phyloP scores from a whole-genome alignment of 1,140 invertebrate genomes.

The Diachasmimorpha longicaudata region DNA sequence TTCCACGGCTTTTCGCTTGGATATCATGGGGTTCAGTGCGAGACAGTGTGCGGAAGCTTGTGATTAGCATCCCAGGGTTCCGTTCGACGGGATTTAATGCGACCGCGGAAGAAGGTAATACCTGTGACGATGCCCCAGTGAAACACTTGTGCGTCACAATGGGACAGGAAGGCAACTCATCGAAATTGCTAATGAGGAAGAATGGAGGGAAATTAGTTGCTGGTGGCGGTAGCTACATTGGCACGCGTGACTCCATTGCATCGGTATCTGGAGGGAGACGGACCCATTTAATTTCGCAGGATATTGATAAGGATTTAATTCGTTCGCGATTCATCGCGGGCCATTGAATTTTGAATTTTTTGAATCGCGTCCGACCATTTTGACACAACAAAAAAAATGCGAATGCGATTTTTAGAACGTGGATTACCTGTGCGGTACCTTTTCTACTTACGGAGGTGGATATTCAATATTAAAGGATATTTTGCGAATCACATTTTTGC shows the following conservation, averaged over 20 bases:
- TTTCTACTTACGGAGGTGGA: too few relatives aligned
- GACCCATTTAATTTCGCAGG: too few relatives aligned
- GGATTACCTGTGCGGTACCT: too few relatives aligned
- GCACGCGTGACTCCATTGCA: not conserved
- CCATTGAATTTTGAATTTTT: too few relatives aligned
- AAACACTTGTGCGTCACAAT: slow-evolving; percentile 12
- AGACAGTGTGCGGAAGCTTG: not conserved
- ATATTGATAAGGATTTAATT: too few relatives aligned
- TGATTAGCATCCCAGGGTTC: slow-evolving; percentile 4
- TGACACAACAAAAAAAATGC: too few relatives aligned
- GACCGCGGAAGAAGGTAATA: not conserved
- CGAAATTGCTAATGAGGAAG: not conserved
- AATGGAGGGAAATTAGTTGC: not conserved
- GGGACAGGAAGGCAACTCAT: not conserved
- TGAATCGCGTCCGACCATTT: too few relatives aligned
- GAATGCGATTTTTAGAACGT: too few relatives aligned
- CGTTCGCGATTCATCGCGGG: too few relatives aligned
- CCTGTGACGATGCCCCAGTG: not conserved
- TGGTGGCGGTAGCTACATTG: not conserved
- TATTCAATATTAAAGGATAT: too few relatives aligned
- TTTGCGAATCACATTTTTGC: too few relatives aligned
- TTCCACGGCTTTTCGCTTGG: not conserved
- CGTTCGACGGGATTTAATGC: not conserved
- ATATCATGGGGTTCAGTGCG: not conserved
- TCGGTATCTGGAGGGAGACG: too few relatives aligned